Base-by-base conservation (phyloP, 2,888 invertebrate species). In the Corbicula japonica region DNA sequence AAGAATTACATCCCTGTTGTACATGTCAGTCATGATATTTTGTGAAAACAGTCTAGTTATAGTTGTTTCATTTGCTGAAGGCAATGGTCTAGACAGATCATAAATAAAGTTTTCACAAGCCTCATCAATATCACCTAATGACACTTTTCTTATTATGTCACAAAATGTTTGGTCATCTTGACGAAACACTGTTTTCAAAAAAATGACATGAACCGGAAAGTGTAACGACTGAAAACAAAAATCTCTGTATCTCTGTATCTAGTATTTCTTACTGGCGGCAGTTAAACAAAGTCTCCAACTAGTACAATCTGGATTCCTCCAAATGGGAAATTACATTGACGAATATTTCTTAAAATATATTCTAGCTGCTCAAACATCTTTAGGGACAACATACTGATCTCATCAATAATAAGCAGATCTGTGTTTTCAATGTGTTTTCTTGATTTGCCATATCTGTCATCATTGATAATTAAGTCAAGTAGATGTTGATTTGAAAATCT, bases 1-100 rank as follows among this genome's bases (percentile, higher is more conserved):
- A 21, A 71, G 28, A 38, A 71, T 35, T 1, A 21, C 6, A 4
- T 71, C 41, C 44, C 62, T 34, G 71, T 71, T 71, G 41, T 30
- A 44, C 28, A 41, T 32, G n/a, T 71, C 52, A 12, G 58, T 44
- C 44, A 71, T 26, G 1, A 32, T 28, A 41, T 71, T 71, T 26
- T 44, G 28, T n/a, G 34, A n/a, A 61, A 62, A 66, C 18, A 54
- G 48, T 61, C 1, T 61, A 61, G 21, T n/a, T 32, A 15, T 21
- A 1, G 1, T 21, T 23, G n/a, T 61, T 1, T 26, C 44, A 61
- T 61, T 21, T n/a, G 28, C 41, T 61, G 61, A 48, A 48, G 48
- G 28, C 41, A 61, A 28, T 1, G 38, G 44, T 61, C 61, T 61
- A 44, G 41, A 61, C 44, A 61, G 41, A 21, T n/a, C 3, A 23